A percentile compares a stretch with the other conserved stretches of the same genome.
phyloP scores from a whole-genome alignment of 1,140 invertebrate genomes.

The Ceratina calcarata region DNA sequence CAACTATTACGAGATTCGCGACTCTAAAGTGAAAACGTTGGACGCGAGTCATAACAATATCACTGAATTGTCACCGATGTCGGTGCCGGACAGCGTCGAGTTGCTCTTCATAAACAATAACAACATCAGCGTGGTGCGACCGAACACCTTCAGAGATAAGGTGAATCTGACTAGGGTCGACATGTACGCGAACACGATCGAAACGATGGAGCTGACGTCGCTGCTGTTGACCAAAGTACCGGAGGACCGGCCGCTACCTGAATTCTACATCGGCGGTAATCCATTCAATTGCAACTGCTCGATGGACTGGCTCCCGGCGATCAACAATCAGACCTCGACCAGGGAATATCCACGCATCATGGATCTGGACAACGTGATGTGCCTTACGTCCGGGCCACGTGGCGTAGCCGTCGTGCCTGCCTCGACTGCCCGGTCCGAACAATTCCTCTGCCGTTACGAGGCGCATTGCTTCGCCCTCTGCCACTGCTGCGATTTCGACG shows the following conservation, averaged over 20 bases:
- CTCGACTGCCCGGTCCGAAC: constrained; percentile 84
- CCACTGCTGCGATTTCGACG: constrained; percentile 96
- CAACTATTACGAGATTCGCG: constrained; percentile 91
- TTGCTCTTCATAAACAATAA: constrained; percentile 95
- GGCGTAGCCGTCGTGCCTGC: constrained; percentile 86
- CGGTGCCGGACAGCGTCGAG: constrained; percentile 94
- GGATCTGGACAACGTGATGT: constrained; percentile 93
- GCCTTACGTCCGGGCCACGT: constrained; percentile 89
- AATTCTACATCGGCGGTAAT: constrained; percentile 94
- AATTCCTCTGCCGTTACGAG: constrained; percentile 94
- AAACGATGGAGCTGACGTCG: constrained; percentile 89
- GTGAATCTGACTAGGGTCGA: constrained; percentile 91
- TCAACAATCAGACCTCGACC: constrained; percentile 90
- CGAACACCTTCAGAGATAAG: constrained; percentile 93
- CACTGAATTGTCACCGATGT: constrained; percentile 87
- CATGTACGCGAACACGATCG: constrained; percentile 92
- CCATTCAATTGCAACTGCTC: constrained; percentile 95
- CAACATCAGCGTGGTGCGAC: constrained; percentile 87
- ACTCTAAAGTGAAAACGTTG: constrained; percentile 87
- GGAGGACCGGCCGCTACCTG: constrained; percentile 86
- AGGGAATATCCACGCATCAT: constrained; percentile 91
- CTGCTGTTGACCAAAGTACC: constrained; percentile 87
- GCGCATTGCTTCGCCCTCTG: constrained; percentile 96
- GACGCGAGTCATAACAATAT: constrained; percentile 94
- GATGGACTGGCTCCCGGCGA: constrained; percentile 94